Base-by-base conservation (phyloP, 2,888 invertebrate genomes). In the Thymelicus lineola region DNA sequence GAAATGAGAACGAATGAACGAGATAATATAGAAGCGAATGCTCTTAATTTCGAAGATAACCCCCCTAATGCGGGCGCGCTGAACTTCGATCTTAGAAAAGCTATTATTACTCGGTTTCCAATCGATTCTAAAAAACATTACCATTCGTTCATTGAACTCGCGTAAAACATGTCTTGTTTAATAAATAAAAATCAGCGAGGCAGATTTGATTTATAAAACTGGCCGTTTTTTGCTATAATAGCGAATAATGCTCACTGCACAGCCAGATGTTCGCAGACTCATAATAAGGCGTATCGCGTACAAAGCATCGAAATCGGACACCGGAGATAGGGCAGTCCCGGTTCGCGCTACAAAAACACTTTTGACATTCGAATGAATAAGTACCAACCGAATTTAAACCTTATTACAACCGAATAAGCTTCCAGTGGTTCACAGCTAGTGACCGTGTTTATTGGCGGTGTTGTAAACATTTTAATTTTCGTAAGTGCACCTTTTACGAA, bases 241-340 rank as follows among this genome's bases (percentile, higher is more conserved):
- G 84, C 86, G 86, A 88, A 89, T 89, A 87, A 90, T 86, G 87
- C 84, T 79, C 78, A 81, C 80, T 82, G 84, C 84, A 80, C 81
- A 79, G 88, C 88, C 93, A 93, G 92, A 92, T 93, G 78, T 77
- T 79, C 77, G 85, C 89, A 83, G 81, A 84, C 86, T 89, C 85
- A 93, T 93, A 92, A 93, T 93, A 92, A 93, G 93, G 86, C 88
- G 83, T 91, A 92, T 93, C 93, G 92, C 83, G 86, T 82, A 92
- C 91, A 93, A 93, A 91, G 90, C 87, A 87, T 88, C 86, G 93
- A 89, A 91, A 93, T 92, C 89, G 86, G 91, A 93, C 92, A 93
- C 93, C 91, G 89, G 87, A 88, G 92, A 91, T 91, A 91, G 91
- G 89, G 89, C 88, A 89, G 84, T 82, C 80, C 86, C 84, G 87